Conservation (phyloP, 2,113 vertebrate species). For the Delphinapterus leucas region DNA sequence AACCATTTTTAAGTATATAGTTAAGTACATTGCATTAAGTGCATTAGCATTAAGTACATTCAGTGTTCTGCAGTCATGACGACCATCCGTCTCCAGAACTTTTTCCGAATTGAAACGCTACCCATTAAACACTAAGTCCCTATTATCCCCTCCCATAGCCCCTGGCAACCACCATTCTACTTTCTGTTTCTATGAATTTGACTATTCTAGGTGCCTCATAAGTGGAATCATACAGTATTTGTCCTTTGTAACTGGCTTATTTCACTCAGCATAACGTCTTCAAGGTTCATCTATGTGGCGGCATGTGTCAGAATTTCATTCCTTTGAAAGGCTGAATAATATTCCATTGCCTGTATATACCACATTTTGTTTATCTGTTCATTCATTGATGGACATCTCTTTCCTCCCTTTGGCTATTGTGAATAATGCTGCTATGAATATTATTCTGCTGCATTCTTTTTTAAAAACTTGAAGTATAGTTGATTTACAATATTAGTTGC, state of each 20-base stretch:
- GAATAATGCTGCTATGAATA: not conserved
- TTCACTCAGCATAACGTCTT: not conserved
- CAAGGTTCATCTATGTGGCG: not conserved
- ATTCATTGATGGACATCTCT: not conserved
- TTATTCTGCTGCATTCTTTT: not conserved
- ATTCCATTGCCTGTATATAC: not conserved
- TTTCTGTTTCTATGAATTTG: not conserved
- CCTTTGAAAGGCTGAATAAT: not conserved
- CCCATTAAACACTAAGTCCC: not conserved
- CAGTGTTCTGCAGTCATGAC: not conserved
- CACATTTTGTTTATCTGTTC: not conserved
- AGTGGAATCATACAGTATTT: not conserved
- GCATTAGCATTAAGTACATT: not conserved
- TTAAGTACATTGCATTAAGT: not conserved
- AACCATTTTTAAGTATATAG: not conserved
- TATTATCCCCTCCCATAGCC: not conserved
- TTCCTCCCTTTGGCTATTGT: not conserved
- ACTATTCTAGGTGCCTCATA: not conserved
- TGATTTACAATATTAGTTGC: not conserved
- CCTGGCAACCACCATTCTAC: not conserved
- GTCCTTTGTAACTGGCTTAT: not conserved
- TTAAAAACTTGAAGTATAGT: not conserved
- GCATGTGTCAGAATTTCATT: not conserved
- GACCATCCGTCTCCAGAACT: not conserved
- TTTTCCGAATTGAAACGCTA: not conserved